These are phyloP conservation scores for Aythya baeri DNA, from an alignment of 2,113 vertebrate species.

Conservation along the genomic window DNA sequence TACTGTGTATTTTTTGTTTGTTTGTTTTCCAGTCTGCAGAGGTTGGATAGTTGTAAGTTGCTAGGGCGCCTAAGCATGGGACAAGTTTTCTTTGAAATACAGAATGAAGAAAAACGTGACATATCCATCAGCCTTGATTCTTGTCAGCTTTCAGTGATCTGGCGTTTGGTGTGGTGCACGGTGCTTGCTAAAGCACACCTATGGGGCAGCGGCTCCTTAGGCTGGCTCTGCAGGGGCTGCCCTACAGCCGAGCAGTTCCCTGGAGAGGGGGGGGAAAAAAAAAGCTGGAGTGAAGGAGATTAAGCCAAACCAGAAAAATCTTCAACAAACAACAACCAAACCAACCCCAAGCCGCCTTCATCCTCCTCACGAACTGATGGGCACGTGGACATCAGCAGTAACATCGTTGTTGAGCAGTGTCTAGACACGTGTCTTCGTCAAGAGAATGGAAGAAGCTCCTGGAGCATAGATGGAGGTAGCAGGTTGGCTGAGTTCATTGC, in stretches of 20 bases:
- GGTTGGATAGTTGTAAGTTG: not conserved
- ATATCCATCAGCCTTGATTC: not conserved
- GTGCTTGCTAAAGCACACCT: not conserved
- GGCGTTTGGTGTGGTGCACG: not conserved
- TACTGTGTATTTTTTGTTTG: not conserved
- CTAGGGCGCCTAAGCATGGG: not conserved
- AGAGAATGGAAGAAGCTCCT: not conserved
- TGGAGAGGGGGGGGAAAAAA: not conserved
- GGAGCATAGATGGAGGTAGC: not conserved
- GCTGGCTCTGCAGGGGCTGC: not conserved
- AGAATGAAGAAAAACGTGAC: not conserved
- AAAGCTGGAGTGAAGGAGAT: not conserved
- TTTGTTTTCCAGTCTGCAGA: not conserved
- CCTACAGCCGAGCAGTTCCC: not conserved
- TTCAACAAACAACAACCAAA: not conserved
- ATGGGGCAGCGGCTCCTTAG: not conserved
- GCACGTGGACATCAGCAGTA: not conserved
- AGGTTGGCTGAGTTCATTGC: not conserved
- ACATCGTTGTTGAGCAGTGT: not conserved
- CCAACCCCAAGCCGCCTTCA: not conserved
- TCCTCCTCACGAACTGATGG: not conserved
- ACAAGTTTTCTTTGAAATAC: not conserved
- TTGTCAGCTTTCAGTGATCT: not conserved
- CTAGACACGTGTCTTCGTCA: rapidly evolving
- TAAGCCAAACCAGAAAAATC: not conserved